Evolutionary conservation across 53 echinoderm and acorn worm species (phyloP), one percentile per base, ranked within the genome.

Genomic region (Hippasteria phrygiana): DNA sequence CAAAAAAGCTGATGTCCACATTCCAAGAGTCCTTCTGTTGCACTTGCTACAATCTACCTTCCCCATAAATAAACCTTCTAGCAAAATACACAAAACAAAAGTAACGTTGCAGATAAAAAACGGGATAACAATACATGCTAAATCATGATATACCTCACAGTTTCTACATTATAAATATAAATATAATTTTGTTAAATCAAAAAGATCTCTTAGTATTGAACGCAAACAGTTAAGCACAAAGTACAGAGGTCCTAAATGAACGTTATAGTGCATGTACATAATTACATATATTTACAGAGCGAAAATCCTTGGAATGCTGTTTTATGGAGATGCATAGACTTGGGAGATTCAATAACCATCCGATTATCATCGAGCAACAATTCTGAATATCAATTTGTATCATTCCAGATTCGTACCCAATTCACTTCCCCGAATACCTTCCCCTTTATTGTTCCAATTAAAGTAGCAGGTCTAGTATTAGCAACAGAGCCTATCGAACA

Each of bases 161-260:
- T 43, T n/a, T n/a, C 73, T 73, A 73, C 67, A 33, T 66, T 8
- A 79, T 79, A 82, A 82, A 82, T 82, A 82, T 82, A 82, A 82
- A 82, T 82, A 65, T 65, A 82, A 82, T 82, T 55, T 82, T 43
- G 65, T 62, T 29, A 18, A 31, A 66, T 37, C 40, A 39, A 43
- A 62, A 66, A 26, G 3, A 26, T 26, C 51, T 20, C 69, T 67
- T 33, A 67, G 69, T 67, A 36, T 35, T 16, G 16, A 36, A 35
- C 17, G 36, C 5, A 36, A 35, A 67, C 37, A 35, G n/a, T 35
- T 35, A 36, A 67, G 34, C 69, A 67, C 69, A 67, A 7, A 67
- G 69, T 67, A 35, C 33, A 6, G 13, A 35, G 37, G 34, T 35
- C 12, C 69, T 65, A 65, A 3, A 36, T 35, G 33, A 11, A 67